Conservation (phyloP, 2,888 invertebrate genomes). For the Caenorhabditis panamensis region DNA sequence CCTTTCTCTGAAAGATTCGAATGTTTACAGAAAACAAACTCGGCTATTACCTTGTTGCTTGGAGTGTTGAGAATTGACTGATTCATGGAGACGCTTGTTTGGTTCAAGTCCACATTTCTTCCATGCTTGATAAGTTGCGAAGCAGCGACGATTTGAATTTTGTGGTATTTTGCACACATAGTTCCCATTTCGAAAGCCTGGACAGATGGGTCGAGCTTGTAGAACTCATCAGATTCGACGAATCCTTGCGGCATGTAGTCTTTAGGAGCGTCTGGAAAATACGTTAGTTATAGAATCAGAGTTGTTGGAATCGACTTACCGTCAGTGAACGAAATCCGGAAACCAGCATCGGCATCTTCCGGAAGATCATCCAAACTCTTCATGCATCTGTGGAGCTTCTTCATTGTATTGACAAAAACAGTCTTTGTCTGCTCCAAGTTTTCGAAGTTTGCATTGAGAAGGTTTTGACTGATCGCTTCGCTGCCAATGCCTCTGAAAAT, state of each 20-base stretch:
- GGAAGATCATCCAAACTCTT: slow-evolving; percentile 32
- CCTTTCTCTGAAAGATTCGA: background rate
- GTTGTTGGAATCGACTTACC: slow-evolving; percentile 1
- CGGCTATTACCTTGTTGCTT: background rate
- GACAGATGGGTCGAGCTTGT: background rate
- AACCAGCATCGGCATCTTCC: slow-evolving; percentile 34
- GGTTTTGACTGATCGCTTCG: slow-evolving; percentile 11
- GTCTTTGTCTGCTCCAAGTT: background rate
- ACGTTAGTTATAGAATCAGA: background rate
- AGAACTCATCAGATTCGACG: slow-evolving; percentile 14
- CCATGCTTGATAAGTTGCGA: slow-evolving; percentile 21
- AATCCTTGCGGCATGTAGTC: slow-evolving; percentile 43
- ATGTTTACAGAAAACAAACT: background rate
- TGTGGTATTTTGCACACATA: slow-evolving; percentile 35
- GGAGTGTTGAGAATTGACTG: slow-evolving; percentile 15
- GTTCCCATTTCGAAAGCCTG: slow-evolving; percentile 13
- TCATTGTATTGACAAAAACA: slow-evolving; percentile 24
- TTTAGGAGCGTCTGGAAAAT: slow-evolving; percentile 41
- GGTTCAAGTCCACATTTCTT: slow-evolving; percentile 13
- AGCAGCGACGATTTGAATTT: slow-evolving; percentile 44
- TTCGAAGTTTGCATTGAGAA: slow-evolving; percentile 23
- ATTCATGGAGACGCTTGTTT: slow-evolving; percentile 25
- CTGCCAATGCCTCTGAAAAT: slow-evolving; percentile 22
- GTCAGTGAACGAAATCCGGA: slow-evolving; percentile 39
- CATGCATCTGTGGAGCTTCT: slow-evolving; percentile 28